Base-by-base conservation (phyloP, 1,140 invertebrate genomes). In the Varroa destructor region DNA sequence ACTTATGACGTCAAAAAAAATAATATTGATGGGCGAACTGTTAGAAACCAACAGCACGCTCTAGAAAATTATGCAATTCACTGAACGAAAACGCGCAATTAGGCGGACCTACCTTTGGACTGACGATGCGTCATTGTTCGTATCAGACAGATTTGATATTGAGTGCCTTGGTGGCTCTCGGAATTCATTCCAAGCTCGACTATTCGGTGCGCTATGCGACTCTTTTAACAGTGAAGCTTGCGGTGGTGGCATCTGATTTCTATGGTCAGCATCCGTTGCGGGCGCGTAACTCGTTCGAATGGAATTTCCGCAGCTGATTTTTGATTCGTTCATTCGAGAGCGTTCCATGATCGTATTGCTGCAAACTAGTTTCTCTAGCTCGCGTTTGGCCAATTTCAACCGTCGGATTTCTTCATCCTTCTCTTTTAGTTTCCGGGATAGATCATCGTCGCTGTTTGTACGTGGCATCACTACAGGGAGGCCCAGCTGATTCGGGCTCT, bases 121-220 rank as follows among this genome's bases (percentile, higher is more conserved):
- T 40, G 61, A 67, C 40, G 46, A 67, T 46, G 37, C 14, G 46
- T 67, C 61, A 46, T 25, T 36, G 37, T 67, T 51, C 4, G 4
- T 51, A 51, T 51, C 61, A 2, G 61, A 67, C 40, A 40, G 12
- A 36, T 14, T 37, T 3, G 61, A 67, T 43, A 46, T 46, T 37
- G 61, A 67, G 2, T 43, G 12, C 61, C 46, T 67, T 5, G 12
- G 12, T 14, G 61, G 61, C 37, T 67, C 61, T 12, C 61, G 61
- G 61, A 67, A 67, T 46, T 67, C 61, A 43, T 67, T n/a, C 61
- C 61, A 67, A 1, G 61, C 61, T 67, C 61, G 61, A 25, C 46
- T 37, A 37, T 67, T 37, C 1, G 40, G 12, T 2, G 12, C 14
- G 37, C 40, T 43, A 67, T 67, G 40, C 3, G 2, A 46, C 40